Evolutionary conservation across 2,113 vertebrate genomes (phyloP).

Genomic region (Triplophysa rosa): DNA sequence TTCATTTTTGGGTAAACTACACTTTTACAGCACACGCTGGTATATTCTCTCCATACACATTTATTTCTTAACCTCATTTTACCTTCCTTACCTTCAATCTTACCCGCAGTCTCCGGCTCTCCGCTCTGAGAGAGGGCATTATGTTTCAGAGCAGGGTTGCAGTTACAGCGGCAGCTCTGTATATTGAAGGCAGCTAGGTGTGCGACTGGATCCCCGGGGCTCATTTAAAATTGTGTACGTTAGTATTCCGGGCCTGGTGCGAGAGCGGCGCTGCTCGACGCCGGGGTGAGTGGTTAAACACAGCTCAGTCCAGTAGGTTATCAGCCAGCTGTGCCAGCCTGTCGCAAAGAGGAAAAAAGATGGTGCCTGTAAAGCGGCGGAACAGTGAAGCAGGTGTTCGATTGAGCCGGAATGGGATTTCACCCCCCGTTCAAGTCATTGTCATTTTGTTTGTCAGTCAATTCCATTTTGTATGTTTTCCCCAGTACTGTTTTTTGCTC

Average conservation of each 20-base stretch:
- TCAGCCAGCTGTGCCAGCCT: constrained; percentile 42
- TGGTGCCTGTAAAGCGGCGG: constrained; percentile 4
- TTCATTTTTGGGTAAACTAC: too few species aligned
- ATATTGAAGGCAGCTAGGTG: constrained; percentile 59
- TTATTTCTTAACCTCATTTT: constrained; percentile 6
- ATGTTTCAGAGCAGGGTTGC: constrained; percentile 56
- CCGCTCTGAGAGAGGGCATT: constrained; percentile 48
- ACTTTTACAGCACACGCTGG: neutral
- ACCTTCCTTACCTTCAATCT: constrained; percentile 6
- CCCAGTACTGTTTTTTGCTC: too few species aligned
- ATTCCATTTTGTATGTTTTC: too few species aligned
- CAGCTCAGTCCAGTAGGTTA: constrained; percentile 33
- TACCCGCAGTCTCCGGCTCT: neutral
- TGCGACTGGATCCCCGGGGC: constrained; percentile 51
- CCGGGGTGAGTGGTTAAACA: constrained; percentile 46
- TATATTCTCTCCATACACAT: neutral
- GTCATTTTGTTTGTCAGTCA: too few species aligned
- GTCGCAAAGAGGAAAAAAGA: constrained; percentile 26
- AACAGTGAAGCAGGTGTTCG: neutral
- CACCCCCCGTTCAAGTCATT: too few species aligned
- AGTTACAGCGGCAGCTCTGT: constrained; percentile 48
- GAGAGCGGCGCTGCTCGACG: neutral
- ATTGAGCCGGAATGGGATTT: too few species aligned
- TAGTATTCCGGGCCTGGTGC: constrained; percentile 33
- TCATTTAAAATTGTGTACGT: constrained; percentile 21